Conservation (phyloP, 2,113 vertebrate genomes). For the Gambusia holbrooki region DNA sequence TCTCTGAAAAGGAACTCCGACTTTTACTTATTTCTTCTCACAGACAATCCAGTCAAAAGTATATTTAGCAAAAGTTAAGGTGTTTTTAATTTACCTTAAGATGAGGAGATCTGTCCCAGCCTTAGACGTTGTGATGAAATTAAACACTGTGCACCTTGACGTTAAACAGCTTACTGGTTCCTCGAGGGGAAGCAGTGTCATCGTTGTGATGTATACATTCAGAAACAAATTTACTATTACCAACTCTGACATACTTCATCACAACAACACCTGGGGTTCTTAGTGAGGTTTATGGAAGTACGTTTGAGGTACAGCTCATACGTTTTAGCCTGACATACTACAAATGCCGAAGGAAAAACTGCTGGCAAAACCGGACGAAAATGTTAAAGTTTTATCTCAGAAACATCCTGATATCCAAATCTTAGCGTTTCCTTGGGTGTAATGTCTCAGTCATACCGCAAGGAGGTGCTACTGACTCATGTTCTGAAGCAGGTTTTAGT, state of each 20-base stretch:
- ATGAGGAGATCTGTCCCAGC: slow-evolving; percentile 9
- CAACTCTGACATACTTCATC: too few relatives aligned
- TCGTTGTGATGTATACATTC: too few relatives aligned
- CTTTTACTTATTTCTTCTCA: not conserved
- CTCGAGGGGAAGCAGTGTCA: not conserved
- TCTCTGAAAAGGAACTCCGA: not conserved
- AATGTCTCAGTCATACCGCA: slow-evolving; percentile 15
- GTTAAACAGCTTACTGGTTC: slow-evolving; percentile 38
- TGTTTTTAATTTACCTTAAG: slow-evolving; percentile 13
- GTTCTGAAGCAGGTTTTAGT: slow-evolving; percentile 9
- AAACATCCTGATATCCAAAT: not conserved
- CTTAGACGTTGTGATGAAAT: not conserved
- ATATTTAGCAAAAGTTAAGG: not conserved
- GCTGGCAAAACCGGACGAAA: too few relatives aligned
- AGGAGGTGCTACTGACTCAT: slow-evolving; percentile 37
- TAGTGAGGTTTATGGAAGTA: too few relatives aligned
- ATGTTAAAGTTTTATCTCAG: too few relatives aligned
- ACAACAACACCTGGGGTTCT: too few relatives aligned
- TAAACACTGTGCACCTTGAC: not conserved
- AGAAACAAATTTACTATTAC: too few relatives aligned
- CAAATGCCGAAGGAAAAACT: too few relatives aligned
- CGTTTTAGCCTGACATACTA: too few relatives aligned
- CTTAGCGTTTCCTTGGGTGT: slow-evolving; percentile 1
- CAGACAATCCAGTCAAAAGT: not conserved
- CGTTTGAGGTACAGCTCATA: too few relatives aligned